A percentile compares a stretch with the other conserved stretches of the same genome.
Conservation (phyloP, 2,797 vertebrate genomes). For the Stomatorhinus walkeri region DNA sequence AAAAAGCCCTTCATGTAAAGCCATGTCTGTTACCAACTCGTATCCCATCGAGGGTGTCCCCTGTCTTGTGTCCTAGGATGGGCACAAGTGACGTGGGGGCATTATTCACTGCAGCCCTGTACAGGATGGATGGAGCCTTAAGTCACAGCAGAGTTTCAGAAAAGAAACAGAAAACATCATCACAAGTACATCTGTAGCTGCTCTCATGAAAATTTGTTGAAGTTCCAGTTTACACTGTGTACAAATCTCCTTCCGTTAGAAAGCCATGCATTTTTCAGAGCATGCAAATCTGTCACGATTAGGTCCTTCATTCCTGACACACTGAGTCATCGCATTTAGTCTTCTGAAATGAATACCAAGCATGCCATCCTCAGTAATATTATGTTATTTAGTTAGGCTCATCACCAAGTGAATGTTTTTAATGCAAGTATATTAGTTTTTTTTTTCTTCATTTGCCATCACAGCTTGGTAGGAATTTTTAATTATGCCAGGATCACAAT, state of each 20-base stretch:
- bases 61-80: background rate
- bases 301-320: background rate
- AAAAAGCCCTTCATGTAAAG: background rate
- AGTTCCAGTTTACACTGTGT: background rate
- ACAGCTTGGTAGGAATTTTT: constrained; percentile 8
- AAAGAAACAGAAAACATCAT: background rate
- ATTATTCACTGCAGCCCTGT: background rate
- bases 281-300: background rate
- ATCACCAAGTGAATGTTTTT: background rate
- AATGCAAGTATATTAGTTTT: background rate
- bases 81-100: background rate
- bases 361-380: background rate
- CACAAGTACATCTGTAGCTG: background rate
- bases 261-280: background rate
- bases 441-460: background rate
- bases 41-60: background rate
- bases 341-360: background rate
- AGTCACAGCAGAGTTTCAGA: background rate
- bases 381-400: background rate
- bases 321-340: constrained; percentile 14
- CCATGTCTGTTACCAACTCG: background rate
- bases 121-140: background rate
- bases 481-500: constrained; percentile 4
- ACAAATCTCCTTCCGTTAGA: background rate
- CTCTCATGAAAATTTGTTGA: background rate